phyloP scores from a whole-genome alignment of 2,888 invertebrate genomes.

The Sphaerophoria rueppellii region DNA sequence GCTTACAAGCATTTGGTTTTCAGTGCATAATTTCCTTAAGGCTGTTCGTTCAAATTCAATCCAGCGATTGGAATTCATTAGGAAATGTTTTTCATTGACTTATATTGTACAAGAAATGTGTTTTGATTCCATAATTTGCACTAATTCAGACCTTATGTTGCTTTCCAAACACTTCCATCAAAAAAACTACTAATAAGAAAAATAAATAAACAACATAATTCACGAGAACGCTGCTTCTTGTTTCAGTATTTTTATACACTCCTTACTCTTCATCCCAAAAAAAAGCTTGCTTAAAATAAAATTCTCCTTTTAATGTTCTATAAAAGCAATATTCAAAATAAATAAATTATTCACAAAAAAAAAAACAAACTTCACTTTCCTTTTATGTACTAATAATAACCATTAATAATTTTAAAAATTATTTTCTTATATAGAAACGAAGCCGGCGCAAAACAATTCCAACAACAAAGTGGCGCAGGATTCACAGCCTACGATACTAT shows the following conservation, averaged over 20 bases:
- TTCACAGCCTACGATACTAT: conserved; percentile 99
- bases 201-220: conserved; percentile 30
- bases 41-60: too few species aligned
- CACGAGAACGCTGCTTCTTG: conserved; percentile 69
- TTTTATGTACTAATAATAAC: neutral
- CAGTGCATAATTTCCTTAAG: too few species aligned
- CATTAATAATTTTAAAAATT: conserved; percentile 37
- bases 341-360: conserved; percentile 13
- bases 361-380: neutral
- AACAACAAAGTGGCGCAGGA: conserved; percentile 89
- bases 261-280: conserved; percentile 53
- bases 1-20: too few species aligned
- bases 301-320: conserved; percentile 61
- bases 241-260: conserved; percentile 42
- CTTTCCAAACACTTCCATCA: conserved; percentile 51
- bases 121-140: too few species aligned
- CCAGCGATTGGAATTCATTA: too few species aligned
- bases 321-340: conserved; percentile 26
- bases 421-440: conserved; percentile 89
- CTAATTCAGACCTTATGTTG: conserved; percentile 28
- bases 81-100: too few species aligned
- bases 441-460: conserved; percentile 91
- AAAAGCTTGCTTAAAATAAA: conserved; percentile 67
- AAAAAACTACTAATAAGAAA: conserved; percentile 14
- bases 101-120: too few species aligned